A percentile compares a stretch with the other conserved stretches of the same genome.
Conservation (phyloP, 2,888 invertebrate species). For the Eremobia ochroleuca region DNA sequence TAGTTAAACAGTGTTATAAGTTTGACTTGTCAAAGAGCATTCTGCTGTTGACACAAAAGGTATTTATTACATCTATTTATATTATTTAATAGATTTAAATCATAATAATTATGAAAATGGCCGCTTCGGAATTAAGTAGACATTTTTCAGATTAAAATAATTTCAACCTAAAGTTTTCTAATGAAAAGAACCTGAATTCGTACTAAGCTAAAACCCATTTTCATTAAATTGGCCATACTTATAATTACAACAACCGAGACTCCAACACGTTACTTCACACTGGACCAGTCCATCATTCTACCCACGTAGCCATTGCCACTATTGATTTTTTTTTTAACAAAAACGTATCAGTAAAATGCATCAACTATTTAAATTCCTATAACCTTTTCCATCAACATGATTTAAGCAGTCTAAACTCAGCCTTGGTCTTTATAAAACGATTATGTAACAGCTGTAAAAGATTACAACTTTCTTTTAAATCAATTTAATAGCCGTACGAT, state of each 20-base stretch:
- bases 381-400: slow-evolving; percentile 35
- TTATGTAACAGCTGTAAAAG: slow-evolving; percentile 7
- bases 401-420: slow-evolving; percentile 8
- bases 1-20: neutral
- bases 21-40: neutral
- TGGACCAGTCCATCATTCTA: neutral
- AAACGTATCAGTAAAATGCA: slow-evolving; percentile 3
- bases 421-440: slow-evolving; percentile 17
- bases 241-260: neutral
- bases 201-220: neutral
- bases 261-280: neutral
- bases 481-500: slow-evolving; percentile 50
- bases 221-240: neutral
- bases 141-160: neutral
- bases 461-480: slow-evolving; percentile 57
- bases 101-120: neutral
- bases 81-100: neutral
- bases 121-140: neutral
- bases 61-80: slow-evolving; percentile 10
- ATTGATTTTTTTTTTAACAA: no score
- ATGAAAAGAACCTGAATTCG: neutral
- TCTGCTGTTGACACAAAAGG: slow-evolving; percentile 11
- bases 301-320: neutral
- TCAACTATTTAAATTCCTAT: slow-evolving; percentile 2
- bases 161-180: neutral